Percentiles rank a stretch among this genome's conserved stretches.
These are phyloP conservation scores for Mormyrus hasselquistii DNA, from an alignment of 2,797 vertebrate species.

Conservation along the genomic window DNA sequence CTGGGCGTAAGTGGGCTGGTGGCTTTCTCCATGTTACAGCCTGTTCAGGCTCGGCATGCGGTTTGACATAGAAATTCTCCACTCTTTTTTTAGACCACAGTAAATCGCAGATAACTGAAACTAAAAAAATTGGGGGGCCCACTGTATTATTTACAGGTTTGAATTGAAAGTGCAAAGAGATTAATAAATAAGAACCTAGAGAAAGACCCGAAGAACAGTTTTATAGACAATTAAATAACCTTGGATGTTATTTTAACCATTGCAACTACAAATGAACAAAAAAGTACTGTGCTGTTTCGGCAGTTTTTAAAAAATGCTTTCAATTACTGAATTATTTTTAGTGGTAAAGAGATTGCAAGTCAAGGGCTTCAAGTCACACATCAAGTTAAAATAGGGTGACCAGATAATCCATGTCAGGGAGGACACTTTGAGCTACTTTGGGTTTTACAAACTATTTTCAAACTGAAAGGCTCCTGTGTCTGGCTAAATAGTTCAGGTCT, in stretches of 20 bases:
- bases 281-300: neutral
- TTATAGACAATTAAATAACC: neutral
- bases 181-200: neutral
- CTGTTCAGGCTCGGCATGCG: neutral
- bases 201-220: neutral
- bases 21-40: neutral
- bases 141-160: neutral
- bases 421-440: no score
- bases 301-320: neutral
- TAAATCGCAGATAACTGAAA: neutral
- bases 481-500: no score
- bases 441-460: no score
- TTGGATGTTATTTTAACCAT: neutral
- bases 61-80: neutral
- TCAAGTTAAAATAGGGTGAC: constrained; percentile 7
- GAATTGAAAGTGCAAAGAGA: neutral
- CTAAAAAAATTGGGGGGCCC: neutral
- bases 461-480: no score
- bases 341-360: neutral
- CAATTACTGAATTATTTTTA: neutral
- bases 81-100: neutral
- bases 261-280: neutral
- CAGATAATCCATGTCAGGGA: no score
- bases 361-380: constrained; percentile 37
- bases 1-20: neutral